These are phyloP conservation scores for Anthoscopus minutus DNA, from an alignment of 2,113 vertebrate species.

Conservation along the genomic window DNA sequence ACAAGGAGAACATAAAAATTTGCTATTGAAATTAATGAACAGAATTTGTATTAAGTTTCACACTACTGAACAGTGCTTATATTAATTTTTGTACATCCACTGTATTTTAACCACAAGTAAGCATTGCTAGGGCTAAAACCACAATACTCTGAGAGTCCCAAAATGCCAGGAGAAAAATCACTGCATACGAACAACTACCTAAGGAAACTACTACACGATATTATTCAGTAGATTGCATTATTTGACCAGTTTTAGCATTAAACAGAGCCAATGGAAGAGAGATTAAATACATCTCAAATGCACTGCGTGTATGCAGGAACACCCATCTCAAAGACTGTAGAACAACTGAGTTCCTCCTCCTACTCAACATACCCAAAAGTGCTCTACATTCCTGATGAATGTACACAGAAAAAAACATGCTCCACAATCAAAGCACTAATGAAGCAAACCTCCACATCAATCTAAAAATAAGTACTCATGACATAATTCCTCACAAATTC, in stretches of 20 bases:
- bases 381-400: not conserved
- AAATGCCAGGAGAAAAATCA: not conserved
- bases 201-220: not conserved
- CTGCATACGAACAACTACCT: not conserved
- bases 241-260: not conserved
- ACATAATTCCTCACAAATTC: not conserved
- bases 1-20: not conserved
- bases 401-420: not conserved
- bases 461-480: not conserved
- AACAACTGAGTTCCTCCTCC: not conserved
- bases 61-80: not conserved
- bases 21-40: not conserved
- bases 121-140: not conserved
- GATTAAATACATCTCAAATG: not conserved
- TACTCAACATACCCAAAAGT: not conserved
- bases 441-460: not conserved
- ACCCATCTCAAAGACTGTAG: not conserved
- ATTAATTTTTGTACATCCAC: not conserved
- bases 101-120: not conserved
- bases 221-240: not conserved
- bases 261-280: not conserved
- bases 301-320: not conserved
- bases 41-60: not conserved
- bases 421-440: not conserved
- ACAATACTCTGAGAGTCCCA: not conserved